A percentile compares a stretch with the other conserved stretches of the same genome.
Evolutionary conservation across 2,888 invertebrate species (phyloP).

Genomic region (Argyra leucocephala): DNA sequence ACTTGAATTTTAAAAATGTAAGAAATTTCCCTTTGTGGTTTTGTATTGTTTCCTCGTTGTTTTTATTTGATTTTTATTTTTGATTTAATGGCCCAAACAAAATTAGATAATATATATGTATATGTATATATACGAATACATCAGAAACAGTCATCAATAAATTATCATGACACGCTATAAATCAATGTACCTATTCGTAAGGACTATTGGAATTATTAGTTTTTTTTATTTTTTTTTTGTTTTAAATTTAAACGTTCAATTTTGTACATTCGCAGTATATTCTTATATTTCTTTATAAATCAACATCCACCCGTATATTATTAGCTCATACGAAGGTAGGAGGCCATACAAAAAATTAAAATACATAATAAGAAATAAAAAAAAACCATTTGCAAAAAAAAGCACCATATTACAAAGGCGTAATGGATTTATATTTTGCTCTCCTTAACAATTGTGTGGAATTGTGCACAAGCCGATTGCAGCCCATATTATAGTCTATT

Average conservation of each 20-base stretch:
- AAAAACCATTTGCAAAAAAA: neutral
- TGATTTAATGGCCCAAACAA: too few species aligned
- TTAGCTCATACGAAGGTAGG: neutral
- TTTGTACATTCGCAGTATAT: neutral
- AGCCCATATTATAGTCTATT: neutral
- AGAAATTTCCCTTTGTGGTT: too few species aligned
- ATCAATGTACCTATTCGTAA: neutral
- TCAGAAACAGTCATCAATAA: neutral
- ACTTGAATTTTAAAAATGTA: too few species aligned
- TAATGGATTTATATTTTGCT: neutral
- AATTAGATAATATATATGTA: too few species aligned
- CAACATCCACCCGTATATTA: neutral
- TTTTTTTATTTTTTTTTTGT: too few species aligned
- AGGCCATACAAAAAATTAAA: neutral
- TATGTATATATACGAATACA: too few species aligned
- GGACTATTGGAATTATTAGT: neutral
- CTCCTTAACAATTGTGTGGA: neutral
- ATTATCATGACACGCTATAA: neutral
- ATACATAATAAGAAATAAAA: neutral
- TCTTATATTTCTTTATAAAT: too few species aligned
- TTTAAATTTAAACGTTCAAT: neutral
- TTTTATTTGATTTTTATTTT: too few species aligned
- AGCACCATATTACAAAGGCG: neutral
- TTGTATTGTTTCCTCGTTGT: too few species aligned
- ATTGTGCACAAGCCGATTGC: neutral